Percentiles rank a stretch among this genome's conserved stretches.
Evolutionary conservation across 2,797 vertebrate genomes (phyloP).

Genomic region (Pangasius larnaudii): DNA sequence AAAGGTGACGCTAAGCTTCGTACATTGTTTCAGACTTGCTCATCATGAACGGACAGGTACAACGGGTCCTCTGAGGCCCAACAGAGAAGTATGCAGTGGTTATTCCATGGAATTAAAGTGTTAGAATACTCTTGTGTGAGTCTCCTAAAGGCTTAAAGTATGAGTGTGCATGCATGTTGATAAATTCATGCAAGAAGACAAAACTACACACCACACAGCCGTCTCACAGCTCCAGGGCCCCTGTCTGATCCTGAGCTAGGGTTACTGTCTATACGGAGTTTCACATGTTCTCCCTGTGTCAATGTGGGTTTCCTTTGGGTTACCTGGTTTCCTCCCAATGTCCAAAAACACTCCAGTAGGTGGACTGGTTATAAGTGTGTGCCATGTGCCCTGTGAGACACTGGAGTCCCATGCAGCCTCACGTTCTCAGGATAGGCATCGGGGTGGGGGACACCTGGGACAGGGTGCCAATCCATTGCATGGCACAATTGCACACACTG

Average conservation of each 20-base stretch:
- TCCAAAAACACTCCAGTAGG: neutral
- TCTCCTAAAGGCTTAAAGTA: too few relatives aligned
- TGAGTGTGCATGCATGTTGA: neutral
- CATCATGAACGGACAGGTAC: constrained; percentile 20
- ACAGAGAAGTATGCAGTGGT: neutral
- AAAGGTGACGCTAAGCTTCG: neutral
- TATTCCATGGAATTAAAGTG: neutral
- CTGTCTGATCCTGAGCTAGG: neutral
- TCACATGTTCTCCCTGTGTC: neutral
- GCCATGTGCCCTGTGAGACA: neutral
- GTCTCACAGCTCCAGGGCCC: neutral
- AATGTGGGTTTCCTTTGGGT: neutral
- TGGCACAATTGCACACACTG: too few relatives aligned
- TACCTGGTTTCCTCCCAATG: neutral
- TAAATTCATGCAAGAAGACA: neutral
- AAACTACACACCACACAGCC: neutral
- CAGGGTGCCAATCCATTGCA: too few relatives aligned
- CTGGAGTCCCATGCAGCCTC: neutral
- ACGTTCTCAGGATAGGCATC: neutral
- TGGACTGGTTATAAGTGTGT: neutral
- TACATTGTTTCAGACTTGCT: constrained; percentile 2
- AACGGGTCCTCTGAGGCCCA: neutral
- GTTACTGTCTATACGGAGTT: neutral
- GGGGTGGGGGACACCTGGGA: too few relatives aligned
- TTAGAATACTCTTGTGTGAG: neutral